Evolutionary conservation across 1,140 invertebrate genomes (phyloP), one percentile per base, ranked within the genome.

Genomic region (Brachionus rubens): DNA sequence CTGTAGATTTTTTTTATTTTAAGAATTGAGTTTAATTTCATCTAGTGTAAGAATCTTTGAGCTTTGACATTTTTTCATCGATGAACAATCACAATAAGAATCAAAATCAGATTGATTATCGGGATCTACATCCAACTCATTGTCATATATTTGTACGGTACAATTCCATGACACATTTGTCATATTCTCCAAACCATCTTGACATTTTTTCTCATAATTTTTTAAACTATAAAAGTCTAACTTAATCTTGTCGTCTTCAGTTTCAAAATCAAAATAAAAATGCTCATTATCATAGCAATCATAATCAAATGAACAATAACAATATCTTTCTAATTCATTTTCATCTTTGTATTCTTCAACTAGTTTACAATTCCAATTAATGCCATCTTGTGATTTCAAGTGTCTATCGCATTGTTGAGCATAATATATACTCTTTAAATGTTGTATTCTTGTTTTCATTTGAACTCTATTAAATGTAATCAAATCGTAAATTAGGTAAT

Each of bases 261-360:
- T 41, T 3, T 65, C 40, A 21, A 65, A 65, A 65, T 65, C 59
- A 36, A 65, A 65, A 43, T 65, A 65, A 24, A 65, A 65, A 24
- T 65, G 59, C 24, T 65, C 59, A 40, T 65, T 65, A 24, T 65
- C 59, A 2, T 9, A 24, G 24, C 59, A 65, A 43, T 65, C 59
- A n/a, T 65, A 65, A 14, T 65, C 59, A 14, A 65, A 26, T 16
- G 36, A 65, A 43, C 59, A 65, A 65, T 65, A 65, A 41, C 59
- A 65, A 2, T 14, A 65, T 65, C 30, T 65, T 10, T 43, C 40
- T 2, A 65, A 14, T n/a, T 65, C 59, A 4, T 21, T 43, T 24
- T 43, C 40, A 19, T 65, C 36, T 65, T 19, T 24, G n/a, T 43
- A 14, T 14, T 65, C 21, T 21, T 14, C 26, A 12, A 43, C 41